Evolutionary conservation across 2,888 invertebrate species (phyloP).

Genomic region (Ormyrus nitidulus): DNA sequence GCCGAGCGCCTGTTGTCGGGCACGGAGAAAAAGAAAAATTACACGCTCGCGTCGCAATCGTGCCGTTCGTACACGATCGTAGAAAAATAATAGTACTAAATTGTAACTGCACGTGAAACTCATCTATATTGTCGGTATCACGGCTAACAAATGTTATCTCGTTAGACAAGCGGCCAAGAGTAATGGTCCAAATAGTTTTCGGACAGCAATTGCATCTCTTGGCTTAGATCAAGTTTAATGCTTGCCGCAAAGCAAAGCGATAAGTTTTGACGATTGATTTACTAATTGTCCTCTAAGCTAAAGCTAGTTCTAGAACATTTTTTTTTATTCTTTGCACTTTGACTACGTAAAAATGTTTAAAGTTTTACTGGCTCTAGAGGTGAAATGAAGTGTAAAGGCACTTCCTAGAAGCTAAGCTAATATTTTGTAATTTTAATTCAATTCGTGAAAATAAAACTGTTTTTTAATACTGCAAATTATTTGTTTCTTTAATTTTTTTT

Average conservation of each 20-base stretch:
- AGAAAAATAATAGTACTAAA: no score
- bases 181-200: constrained; percentile 34
- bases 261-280: constrained; percentile 26
- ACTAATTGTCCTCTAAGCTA: constrained; percentile 16
- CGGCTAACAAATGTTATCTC: constrained; percentile 10
- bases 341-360: no score
- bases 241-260: background rate
- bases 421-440: background rate
- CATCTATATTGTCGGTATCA: constrained; percentile 6
- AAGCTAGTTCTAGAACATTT: background rate
- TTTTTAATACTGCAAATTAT: no score
- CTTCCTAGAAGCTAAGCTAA: constrained; percentile 5
- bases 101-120: background rate
- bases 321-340: background rate
- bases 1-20: constrained; percentile 78
- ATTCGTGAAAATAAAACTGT: constrained; percentile 1
- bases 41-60: background rate
- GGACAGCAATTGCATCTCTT: constrained; percentile 21
- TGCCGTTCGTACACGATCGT: no score
- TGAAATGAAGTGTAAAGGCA: background rate
- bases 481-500: background rate
- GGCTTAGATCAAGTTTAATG: constrained; percentile 25
- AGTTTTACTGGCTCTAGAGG: background rate
- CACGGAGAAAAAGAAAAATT: background rate
- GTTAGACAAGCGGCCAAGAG: constrained; percentile 30